Base-by-base conservation (phyloP, 2,888 invertebrate species). In the Notodonta ziczac region DNA sequence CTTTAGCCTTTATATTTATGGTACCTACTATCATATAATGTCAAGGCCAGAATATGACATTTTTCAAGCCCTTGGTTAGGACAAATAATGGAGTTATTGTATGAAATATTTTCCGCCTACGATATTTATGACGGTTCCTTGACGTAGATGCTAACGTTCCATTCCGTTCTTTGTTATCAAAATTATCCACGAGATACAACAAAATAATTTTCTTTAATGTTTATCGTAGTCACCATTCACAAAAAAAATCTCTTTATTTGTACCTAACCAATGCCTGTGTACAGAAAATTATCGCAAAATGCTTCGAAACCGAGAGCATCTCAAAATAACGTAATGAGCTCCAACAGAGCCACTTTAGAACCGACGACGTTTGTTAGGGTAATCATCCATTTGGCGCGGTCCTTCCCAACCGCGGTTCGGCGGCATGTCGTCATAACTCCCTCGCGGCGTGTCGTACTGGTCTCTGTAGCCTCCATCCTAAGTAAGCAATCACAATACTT, bases 291-390 rank as follows among this genome's bases (percentile, higher is more conserved):
- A 58, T 65, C 58, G 60, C 59, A 59, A 62, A 59, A 60, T 66
- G 67, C 58, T 70, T 62, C 65, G 58, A 61, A 65, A 56, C 57
- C 57, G 54, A 60, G 66, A 66, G 58, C 61, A 67, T 61, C 58
- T 61, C 60, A 61, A 62, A 60, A 64, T 69, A 68, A 69, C 59
- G 60, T 67, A 61, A 59, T 39, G 58, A 56, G 58, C 72, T 67
- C 67, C 60, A 56, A 52, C 60, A 61, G 67, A 66, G 60, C 67
- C 62, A 65, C 67, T 81, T 92, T 94, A 95, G 86, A 94, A 95
- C 72, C 95, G 95, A 82, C 95, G 94, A 76, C 95, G 94, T 91
- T 95, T 95, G 90, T 94, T 94, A 80, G 95, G 95, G 87, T 91
- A 95, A 91, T 95, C 95, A 72, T 95, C 95, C 85, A 93, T 88